A percentile compares a stretch with the other conserved stretches of the same genome.
Evolutionary conservation across 2,888 invertebrate genomes (phyloP).

Genomic region (Synanthedon andrenaeformis): DNA sequence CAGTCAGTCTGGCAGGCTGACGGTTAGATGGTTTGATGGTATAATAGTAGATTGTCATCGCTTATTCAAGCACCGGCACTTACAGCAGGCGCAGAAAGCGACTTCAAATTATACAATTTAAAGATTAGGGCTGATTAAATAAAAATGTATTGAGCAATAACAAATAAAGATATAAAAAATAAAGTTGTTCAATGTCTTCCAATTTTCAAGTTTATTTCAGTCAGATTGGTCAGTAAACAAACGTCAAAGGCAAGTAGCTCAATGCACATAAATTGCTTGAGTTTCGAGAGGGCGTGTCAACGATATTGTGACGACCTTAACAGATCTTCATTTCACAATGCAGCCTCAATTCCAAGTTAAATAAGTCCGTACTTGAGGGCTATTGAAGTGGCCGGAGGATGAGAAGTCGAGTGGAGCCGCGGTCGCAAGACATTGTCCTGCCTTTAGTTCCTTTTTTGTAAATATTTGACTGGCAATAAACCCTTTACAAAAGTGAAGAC

Average conservation of each 20-base stretch:
- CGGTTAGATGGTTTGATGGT: no score
- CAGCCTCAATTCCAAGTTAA: constrained; percentile 24
- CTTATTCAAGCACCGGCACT: no score
- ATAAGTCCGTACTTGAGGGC: constrained; percentile 21
- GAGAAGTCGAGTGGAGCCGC: constrained; percentile 22
- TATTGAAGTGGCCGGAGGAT: constrained; percentile 15
- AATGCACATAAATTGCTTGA: constrained; percentile 11
- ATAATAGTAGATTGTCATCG: no score
- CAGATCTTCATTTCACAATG: constrained; percentile 20
- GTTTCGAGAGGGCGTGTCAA: neutral
- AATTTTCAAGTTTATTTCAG: no score
- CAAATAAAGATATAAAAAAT: no score
- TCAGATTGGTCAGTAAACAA: neutral
- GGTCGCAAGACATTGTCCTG: constrained; percentile 10
- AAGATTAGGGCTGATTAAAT: no score
- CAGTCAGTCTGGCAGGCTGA: no score
- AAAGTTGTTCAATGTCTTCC: no score
- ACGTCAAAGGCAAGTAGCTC: neutral
- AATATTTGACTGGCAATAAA: constrained; percentile 15
- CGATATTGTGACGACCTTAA: neutral
- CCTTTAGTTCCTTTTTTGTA: constrained; percentile 11
- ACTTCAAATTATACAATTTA: no score
- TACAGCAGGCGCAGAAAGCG: no score
- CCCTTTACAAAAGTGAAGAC: constrained; percentile 5
- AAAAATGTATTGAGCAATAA: no score